Percentiles rank a stretch among this genome's conserved stretches.
Conservation (phyloP, 2,797 vertebrate genomes). For the Crocodylus rhombifer region DNA sequence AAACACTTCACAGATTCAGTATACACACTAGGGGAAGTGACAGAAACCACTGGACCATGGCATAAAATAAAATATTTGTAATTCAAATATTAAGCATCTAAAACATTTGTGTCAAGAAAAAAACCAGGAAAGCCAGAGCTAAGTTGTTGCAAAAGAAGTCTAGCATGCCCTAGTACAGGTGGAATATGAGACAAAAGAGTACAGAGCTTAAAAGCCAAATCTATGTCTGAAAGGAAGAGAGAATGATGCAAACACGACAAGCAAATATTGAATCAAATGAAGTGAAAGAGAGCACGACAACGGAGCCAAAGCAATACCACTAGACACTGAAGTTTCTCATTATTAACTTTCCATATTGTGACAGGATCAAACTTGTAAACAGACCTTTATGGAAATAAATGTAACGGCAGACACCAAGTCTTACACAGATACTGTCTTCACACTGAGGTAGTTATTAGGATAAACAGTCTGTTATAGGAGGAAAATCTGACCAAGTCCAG, state of each 20-base stretch:
- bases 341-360: conserved; percentile 30
- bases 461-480: neutral
- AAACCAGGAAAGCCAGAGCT: neutral
- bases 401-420: neutral
- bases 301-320: conserved; percentile 38
- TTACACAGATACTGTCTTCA: neutral
- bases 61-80: neutral
- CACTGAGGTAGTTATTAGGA: neutral
- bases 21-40: neutral
- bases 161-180: neutral
- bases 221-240: neutral
- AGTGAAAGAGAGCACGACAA: conserved; percentile 16
- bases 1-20: neutral
- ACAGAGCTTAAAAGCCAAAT: neutral
- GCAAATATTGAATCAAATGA: conserved; percentile 20
- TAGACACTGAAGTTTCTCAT: neutral
- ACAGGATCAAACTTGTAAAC: neutral
- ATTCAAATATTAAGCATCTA: neutral
- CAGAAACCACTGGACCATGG: neutral
- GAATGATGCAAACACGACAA: neutral
- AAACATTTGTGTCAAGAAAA: neutral
- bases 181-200: neutral
- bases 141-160: neutral
- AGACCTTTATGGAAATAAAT: neutral
- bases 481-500: neutral